These are phyloP conservation scores for Rhinoptilus africanus DNA, from an alignment of 2,113 vertebrate species.

Conservation along the genomic window DNA sequence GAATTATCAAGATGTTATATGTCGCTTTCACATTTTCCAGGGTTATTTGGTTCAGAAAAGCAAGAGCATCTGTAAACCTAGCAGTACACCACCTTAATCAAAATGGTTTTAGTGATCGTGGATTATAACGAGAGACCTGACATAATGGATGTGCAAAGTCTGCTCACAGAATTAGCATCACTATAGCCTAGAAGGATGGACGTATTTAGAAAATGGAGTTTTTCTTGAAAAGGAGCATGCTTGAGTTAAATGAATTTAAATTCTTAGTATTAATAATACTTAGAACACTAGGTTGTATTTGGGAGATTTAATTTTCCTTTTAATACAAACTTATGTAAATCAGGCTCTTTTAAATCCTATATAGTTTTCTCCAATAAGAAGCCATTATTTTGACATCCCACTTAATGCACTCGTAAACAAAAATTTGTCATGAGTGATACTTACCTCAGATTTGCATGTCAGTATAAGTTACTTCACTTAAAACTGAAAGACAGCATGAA, in stretches of 20 bases:
- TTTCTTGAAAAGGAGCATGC: constrained; percentile 32
- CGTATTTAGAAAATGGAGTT: constrained; percentile 14
- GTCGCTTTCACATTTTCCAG: not conserved
- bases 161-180: constrained; percentile 44
- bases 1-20: constrained; percentile 26
- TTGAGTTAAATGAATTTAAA: constrained; percentile 40
- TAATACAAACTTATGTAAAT: constrained; percentile 10
- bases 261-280: constrained; percentile 10
- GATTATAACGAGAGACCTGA: constrained; percentile 42
- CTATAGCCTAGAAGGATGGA: not conserved
- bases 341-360: not conserved
- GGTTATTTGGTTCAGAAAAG: constrained; percentile 36
- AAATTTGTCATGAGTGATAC: not conserved
- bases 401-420: constrained; percentile 7
- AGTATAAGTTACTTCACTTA: constrained; percentile 6
- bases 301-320: not conserved
- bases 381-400: not conserved
- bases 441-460: not conserved
- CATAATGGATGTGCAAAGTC: constrained; percentile 39
- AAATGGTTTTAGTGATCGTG: constrained; percentile 50
- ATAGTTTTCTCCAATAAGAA: not conserved
- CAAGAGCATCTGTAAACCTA: constrained; percentile 28
- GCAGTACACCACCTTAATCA: constrained; percentile 33
- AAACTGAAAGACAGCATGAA: constrained; percentile 4
- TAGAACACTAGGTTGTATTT: constrained; percentile 16